A percentile compares a stretch with the other conserved stretches of the same genome.
These are phyloP conservation scores for Villa cingulata DNA, from an alignment of 2,888 invertebrate genomes.

Conservation along the genomic window DNA sequence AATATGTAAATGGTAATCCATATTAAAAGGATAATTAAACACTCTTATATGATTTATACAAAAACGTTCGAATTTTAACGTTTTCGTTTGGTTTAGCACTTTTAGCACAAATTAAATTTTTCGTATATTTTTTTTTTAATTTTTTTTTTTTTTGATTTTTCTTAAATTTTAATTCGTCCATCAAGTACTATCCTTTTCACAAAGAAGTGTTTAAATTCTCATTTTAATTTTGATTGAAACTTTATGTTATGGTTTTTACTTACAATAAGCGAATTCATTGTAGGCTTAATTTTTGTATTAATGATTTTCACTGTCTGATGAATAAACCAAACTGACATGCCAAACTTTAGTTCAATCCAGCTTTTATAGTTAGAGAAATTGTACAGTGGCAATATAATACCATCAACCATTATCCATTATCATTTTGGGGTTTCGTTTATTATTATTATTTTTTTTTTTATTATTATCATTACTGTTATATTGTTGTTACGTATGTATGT, in stretches of 20 bases:
- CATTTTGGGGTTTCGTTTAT: not conserved
- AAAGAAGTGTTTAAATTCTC: not conserved
- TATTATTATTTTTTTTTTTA: not conserved
- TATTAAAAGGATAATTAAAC: not conserved
- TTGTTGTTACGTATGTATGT: not conserved
- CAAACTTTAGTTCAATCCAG: constrained; percentile 14
- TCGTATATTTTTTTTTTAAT: not conserved
- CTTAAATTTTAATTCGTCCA: too few relatives aligned
- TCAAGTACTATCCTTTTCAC: too few relatives aligned
- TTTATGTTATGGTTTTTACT: too few relatives aligned
- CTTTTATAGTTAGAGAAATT: constrained; percentile 28
- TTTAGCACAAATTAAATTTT: not conserved
- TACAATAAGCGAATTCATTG: constrained; percentile 38
- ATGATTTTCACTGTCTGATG: constrained; percentile 33
- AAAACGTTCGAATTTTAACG: not conserved
- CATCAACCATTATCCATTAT: too few relatives aligned
- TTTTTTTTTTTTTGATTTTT: not conserved
- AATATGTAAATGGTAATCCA: constrained; percentile 1
- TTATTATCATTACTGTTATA: not conserved
- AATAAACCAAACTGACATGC: constrained; percentile 36
- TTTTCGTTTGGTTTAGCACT: not conserved
- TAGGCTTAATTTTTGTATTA: constrained; percentile 25
- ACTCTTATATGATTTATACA: not conserved
- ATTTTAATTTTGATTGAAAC: not conserved
- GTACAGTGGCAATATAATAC: constrained; percentile 1